Base-by-base conservation (phyloP, 2,113 vertebrate genomes). In the Spea bombifrons region DNA sequence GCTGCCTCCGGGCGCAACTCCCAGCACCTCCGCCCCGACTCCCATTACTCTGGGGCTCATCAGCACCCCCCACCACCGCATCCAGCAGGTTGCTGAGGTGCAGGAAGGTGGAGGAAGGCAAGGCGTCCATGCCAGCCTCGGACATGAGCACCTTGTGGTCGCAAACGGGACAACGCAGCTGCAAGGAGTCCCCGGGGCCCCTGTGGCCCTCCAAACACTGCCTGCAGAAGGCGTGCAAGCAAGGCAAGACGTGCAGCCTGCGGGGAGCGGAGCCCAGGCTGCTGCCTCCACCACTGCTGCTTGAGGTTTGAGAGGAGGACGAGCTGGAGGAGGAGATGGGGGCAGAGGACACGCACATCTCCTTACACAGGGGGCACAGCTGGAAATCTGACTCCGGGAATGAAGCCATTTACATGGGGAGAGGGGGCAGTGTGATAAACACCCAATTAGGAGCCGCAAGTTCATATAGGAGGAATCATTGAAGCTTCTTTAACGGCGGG, bases 181-280 rank as follows among this genome's bases (percentile, higher is more conserved):
- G 95, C 43, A 96, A 91, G 0, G 93, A 88, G 73, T 95, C 94
- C 73, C 75, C 81, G 12, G 89, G 88, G 13, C 92, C 88, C 70
- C 93, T 89, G 87, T 95, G 95, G 83, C 93, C 92, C 90, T 97
- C 95, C 76, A 97, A 89, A 86, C 96, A 97, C 84, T 94, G 94
- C 89, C 94, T 93, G 90, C 96, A 97, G 89, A 96, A 96, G 82
- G 96, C 92, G 81, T 96, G 96, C 79, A 96, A 88, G 89, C 96
- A 96, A 80, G 95, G 96, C 81, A 98, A 90, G 84, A 96, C 94
- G 82, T 95, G 96, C 13, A 96, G 90, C 85, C 94, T 92, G 84
- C 93, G 91, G 80, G 86, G 83, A 52, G 89, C 83, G 59, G 86
- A 84, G 66, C 89, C 86, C 0, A 87, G 87, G 68, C 84, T 76